Evolutionary conservation across 1,140 invertebrate genomes (phyloP), one percentile per base, ranked within the genome.

Genomic region (Papilio machaon): DNA sequence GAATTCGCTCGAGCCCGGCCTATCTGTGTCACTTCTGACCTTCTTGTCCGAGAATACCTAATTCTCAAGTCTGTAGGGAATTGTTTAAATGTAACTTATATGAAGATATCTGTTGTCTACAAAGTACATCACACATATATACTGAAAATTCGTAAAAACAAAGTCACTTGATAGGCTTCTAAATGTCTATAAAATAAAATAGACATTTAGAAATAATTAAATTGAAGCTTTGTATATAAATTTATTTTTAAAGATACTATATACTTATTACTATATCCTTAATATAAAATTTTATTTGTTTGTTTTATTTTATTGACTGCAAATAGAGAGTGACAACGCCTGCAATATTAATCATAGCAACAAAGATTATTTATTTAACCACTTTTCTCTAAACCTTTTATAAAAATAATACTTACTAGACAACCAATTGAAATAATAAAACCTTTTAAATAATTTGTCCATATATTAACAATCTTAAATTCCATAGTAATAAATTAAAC

Each of bases 21-120:
- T 74, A 23, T 74, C 73, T 76, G 19, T 30, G 43, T 52, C 46
- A 47, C 74, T 52, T 15, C 11, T 52, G 74, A 52, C 74, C 74
- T 76, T 52, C 8, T 52, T 76, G 19, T 52, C 19, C 30, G 3
- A 19, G 47, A 76, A 76, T 76, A 76, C 19, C 47, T 76, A 49
- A 76, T 52, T 49, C 9, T 30, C 9, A 76, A 5, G 64, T 70
- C 64, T 70, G 13, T 15, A 17, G 64, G 64, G 64, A 70, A 15
- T 64, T n/a, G 9, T 19, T 64, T 15, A 38, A 70, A 64, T 70
- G 5, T 35, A 30, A 15, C 64, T 30, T 30, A 70, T 15, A 35
- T 13, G 11, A 70, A 38, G 13, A 30, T 30, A 64, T 30, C 9
- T 35, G 64, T 4, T 35, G 30, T 35, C 30, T 35, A 19, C 35